A percentile compares a stretch with the other conserved stretches of the same genome.
Conservation (phyloP, 2,888 invertebrate genomes). For the Zhuqinia jingwanae region DNA sequence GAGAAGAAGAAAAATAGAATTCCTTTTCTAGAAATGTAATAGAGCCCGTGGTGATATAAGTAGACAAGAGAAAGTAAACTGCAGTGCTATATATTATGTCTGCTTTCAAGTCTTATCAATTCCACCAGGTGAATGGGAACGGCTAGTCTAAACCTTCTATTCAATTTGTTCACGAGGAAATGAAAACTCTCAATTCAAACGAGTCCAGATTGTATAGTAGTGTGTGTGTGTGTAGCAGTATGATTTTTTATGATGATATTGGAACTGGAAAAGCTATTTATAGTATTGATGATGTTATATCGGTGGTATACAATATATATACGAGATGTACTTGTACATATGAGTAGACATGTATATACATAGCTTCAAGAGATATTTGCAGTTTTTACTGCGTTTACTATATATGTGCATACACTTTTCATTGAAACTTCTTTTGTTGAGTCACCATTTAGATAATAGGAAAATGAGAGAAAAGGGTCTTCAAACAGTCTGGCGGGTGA, state of each 20-base stretch:
- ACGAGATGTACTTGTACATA: no score
- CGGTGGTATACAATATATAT: no score
- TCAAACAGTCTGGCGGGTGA: no score
- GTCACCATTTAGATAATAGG: no score
- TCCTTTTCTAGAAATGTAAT: not conserved
- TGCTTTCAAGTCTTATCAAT: constrained; percentile 9
- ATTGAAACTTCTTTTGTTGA: no score
- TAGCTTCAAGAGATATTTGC: no score
- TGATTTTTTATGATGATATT: not conserved
- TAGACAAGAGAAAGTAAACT: not conserved
- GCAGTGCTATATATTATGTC: not conserved
- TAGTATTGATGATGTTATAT: no score
- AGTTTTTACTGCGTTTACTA: no score
- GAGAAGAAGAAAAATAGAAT: constrained; percentile 6
- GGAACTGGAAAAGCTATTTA: not conserved
- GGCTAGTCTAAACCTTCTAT: constrained; percentile 29
- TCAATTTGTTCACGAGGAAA: constrained; percentile 27
- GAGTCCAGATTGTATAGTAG: not conserved
- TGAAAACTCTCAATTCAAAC: constrained; percentile 10
- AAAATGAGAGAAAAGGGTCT: no score
- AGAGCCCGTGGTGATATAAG: not conserved
- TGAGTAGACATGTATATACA: no score
- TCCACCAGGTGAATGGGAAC: constrained; percentile 31
- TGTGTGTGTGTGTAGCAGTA: no score
- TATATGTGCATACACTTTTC: no score